Percentiles rank a stretch among this genome's conserved stretches.
Evolutionary conservation across 2,797 vertebrate species (phyloP).

Genomic region (Danio albolineatus): DNA sequence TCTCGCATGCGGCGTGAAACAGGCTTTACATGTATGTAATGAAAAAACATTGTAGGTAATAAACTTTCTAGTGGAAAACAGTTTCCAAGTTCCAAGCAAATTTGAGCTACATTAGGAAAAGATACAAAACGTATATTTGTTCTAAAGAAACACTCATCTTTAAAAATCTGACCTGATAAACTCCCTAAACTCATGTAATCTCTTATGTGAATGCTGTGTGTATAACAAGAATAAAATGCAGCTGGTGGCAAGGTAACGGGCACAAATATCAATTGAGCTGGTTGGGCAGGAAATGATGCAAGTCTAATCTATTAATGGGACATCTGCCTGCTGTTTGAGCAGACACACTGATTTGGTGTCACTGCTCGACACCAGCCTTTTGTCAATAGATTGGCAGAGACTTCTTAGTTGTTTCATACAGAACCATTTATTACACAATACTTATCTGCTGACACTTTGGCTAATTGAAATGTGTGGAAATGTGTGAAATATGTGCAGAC

Average conservation of each 20-base stretch:
- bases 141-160: not conserved
- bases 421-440: conserved; percentile 19
- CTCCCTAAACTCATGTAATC: not conserved
- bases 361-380: conserved; percentile 11
- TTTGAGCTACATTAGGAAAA: not conserved
- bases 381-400: conserved; percentile 7
- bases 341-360: conserved; percentile 13
- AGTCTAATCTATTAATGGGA: conserved; percentile 46
- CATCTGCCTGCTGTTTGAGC: conserved; percentile 51
- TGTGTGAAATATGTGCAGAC: not conserved
- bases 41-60: not conserved
- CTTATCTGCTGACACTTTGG: not conserved
- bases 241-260: conserved; percentile 37
- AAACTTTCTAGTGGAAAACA: not conserved
- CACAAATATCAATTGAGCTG: conserved; percentile 42
- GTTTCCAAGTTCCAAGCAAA: not conserved
- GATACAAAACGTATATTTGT: not conserved
- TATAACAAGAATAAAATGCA: conserved; percentile 25
- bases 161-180: not conserved
- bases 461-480: not conserved
- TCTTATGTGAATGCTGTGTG: conserved; percentile 2
- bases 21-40: not conserved
- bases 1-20: too few species aligned
- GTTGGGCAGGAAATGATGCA: conserved; percentile 52
- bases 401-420: not conserved